A percentile compares a stretch with the other conserved stretches of the same genome.
Evolutionary conservation across 1,140 invertebrate species (phyloP).

Genomic region (Dreissena polymorpha): DNA sequence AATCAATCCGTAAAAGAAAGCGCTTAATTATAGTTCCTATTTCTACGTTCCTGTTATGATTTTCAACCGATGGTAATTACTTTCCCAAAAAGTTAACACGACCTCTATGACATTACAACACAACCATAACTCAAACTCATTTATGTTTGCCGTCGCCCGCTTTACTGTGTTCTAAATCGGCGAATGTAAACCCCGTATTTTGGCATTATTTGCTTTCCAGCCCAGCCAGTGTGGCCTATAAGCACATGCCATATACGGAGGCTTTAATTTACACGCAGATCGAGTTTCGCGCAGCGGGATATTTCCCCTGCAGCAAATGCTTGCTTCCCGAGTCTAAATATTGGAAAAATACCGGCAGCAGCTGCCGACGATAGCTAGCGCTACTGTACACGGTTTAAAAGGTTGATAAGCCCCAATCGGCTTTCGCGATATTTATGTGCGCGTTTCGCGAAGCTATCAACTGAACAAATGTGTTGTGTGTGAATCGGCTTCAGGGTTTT

Average conservation of each 20-base stretch:
- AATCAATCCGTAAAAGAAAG: background rate
- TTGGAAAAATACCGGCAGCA: background rate
- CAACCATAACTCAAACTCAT: no score
- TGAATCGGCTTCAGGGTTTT: background rate
- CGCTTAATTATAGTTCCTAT: background rate
- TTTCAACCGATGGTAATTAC: no score
- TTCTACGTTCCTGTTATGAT: background rate
- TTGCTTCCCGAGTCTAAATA: background rate
- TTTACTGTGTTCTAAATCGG: no score
- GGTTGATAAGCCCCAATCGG: background rate
- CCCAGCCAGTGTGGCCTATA: constrained; percentile 49
- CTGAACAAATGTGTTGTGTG: background rate
- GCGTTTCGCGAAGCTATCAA: background rate
- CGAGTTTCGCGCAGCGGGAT: constrained; percentile 41
- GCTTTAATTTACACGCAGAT: constrained; percentile 35
- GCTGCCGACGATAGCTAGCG: background rate
- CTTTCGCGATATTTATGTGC: background rate
- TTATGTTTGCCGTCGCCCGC: no score
- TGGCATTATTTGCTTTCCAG: background rate
- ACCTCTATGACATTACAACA: no score
- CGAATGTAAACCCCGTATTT: constrained; percentile 3
- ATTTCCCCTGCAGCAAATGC: background rate
- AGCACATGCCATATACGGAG: constrained; percentile 48
- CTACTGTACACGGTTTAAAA: constrained; percentile 9
- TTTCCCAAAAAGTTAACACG: no score